Base-by-base conservation (phyloP, 2,113 vertebrate species). In the Trichechus manatus region DNA sequence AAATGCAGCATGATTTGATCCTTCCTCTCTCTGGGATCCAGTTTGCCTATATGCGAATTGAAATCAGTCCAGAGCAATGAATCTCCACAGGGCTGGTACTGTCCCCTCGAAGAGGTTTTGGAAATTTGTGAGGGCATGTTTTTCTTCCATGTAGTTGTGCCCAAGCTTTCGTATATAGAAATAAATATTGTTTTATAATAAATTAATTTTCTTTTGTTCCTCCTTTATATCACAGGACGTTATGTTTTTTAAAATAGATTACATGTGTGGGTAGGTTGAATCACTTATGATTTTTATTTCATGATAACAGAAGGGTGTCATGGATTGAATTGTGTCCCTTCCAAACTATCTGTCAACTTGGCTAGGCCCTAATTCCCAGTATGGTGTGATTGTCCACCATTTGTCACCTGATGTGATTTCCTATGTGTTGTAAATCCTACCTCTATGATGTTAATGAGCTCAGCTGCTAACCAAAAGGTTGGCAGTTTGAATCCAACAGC, bases 181-280 rank as follows among this genome's bases (percentile, higher is more conserved):
- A 86, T 79, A 95, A 92, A 86, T 79, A 79, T 33, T 86, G 19
- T 88, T 83, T 86, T 78, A 80, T 83, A 84, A 84, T 61, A 88
- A 91, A 75, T 74, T 9, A 13, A 74, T 80, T 96, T 61, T 19
- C 20, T 25, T 10, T 47, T 75, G 61, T 3, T 2, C 29, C 27
- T 86, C 25, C 72, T 66, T 91, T 85, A 64, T 22, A 53, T 64
- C 33, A 88, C 44, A 72, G 3, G 78, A 29, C 17, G 11, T 78
- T 87, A 33, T 87, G 89, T 66, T 39, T 20, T 53, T 44, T 36
- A 59, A 68, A 56, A n/a, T 75, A 47, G 39, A 84, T 75, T 77
- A 59, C 66, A 39, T 50, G 14, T 80, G 33, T 83, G 68, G 29
- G 14, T 3, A 87, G 14, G 23, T 95, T 82, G 59, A 89, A 89